Conservation (phyloP, 2,113 vertebrate species). For the Numenius arquata region DNA sequence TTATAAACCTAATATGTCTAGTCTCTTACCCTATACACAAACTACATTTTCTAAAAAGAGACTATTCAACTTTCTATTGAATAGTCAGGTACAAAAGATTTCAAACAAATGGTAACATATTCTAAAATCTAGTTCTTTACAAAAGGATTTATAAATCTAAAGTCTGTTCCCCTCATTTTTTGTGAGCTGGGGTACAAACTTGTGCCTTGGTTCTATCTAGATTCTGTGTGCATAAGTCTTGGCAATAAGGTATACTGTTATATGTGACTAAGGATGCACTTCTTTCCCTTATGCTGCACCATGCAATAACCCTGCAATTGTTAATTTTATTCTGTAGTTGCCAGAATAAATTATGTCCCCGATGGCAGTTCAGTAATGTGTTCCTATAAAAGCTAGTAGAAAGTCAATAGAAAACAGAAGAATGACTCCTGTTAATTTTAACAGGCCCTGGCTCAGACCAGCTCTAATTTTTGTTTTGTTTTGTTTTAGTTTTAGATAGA, state of each 20-base stretch:
- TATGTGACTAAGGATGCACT: neutral
- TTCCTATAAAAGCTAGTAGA: neutral
- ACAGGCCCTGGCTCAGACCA: neutral
- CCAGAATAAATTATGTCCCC: slow-evolving; percentile 5
- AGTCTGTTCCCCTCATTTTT: neutral
- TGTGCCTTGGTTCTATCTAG: neutral
- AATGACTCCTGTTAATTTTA: neutral
- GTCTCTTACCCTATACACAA: neutral
- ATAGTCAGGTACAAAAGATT: neutral
- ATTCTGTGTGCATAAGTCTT: neutral
- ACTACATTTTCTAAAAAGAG: neutral
- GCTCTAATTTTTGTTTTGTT: neutral
- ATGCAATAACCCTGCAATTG: neutral
- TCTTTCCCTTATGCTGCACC: neutral
- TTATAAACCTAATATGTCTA: neutral
- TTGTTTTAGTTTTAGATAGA: neutral
- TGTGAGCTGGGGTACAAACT: neutral
- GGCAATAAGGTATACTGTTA: neutral
- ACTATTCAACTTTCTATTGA: neutral
- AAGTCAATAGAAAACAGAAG: slow-evolving; percentile 1
- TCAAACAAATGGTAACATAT: neutral
- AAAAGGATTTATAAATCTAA: neutral
- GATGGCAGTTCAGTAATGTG: neutral
- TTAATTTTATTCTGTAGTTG: neutral
- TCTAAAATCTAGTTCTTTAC: neutral